Conservation (phyloP, 1,140 invertebrate species). For the Tetranychus urticae region DNA sequence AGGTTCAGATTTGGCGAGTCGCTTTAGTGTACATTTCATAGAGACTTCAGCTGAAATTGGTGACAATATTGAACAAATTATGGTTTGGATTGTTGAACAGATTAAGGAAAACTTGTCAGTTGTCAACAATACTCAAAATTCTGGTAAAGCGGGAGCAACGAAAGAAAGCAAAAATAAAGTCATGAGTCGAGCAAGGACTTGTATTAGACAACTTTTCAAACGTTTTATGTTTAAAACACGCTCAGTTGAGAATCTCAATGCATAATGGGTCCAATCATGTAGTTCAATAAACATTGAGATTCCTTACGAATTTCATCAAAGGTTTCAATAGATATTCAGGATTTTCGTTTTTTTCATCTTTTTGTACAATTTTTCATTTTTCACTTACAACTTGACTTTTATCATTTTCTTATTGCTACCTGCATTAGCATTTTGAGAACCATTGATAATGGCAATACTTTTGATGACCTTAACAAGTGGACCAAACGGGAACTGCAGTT, state of each 20-base stretch:
- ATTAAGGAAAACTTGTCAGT: neutral
- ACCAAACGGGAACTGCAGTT: too few relatives aligned
- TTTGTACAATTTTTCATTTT: too few relatives aligned
- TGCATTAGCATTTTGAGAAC: too few relatives aligned
- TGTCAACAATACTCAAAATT: neutral
- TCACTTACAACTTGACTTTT: too few relatives aligned
- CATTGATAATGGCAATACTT: too few relatives aligned
- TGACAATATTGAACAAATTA: neutral
- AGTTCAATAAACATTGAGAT: too few relatives aligned
- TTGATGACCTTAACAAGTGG: too few relatives aligned
- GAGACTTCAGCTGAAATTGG: conserved; percentile 43
- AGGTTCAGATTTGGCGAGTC: neutral
- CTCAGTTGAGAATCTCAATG: neutral
- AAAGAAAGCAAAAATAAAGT: neutral
- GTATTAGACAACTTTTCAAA: neutral
- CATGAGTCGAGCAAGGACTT: neutral
- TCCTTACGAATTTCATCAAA: too few relatives aligned
- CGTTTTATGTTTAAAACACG: neutral
- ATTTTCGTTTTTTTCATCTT: too few relatives aligned
- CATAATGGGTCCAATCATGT: too few relatives aligned
- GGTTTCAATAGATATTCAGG: too few relatives aligned
- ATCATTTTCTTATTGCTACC: too few relatives aligned
- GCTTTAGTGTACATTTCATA: conserved; percentile 41
- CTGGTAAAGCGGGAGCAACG: neutral
- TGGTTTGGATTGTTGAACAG: neutral